Base-by-base conservation (phyloP, 2,888 invertebrate genomes). In the Crepidodera aurea region DNA sequence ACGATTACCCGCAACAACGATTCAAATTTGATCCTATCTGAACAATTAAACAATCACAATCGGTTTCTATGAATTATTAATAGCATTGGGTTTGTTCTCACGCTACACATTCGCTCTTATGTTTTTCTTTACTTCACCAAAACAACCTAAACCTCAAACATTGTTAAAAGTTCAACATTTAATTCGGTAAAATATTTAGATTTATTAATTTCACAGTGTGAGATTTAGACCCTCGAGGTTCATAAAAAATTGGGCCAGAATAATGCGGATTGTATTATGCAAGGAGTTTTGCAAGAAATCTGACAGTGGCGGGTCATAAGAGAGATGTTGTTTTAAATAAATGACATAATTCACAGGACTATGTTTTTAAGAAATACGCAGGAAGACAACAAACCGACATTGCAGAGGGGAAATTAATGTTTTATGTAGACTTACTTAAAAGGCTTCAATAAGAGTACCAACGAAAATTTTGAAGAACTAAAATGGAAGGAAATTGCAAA, bases 201-300 rank as follows among this genome's bases (percentile, higher is more conserved):
- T 73, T 75, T 75, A 72, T 72, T 75, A 75, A 75, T 75, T 75
- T 75, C 75, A 75, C 75, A 73, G 69, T 71, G 65, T 65, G 73
- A 69, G 70, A 69, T n/a, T 73, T 69, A 66, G 64, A 62, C 62
- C 68, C 56, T 60, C 29, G 19, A 55, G 61, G 22, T 22, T 22
- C 46, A 22, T 34, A 25, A 44, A 29, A 44, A 57, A 37, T 34
- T 29, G 32, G 19, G 22, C 29, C 37, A 32, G 16, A 25, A 54
- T 39, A 66, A 73, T 73, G 71, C 71, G 69, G 70, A 70, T 69
- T 67, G 32, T 60, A 10, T 10, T 32, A 32, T 57, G 59, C 63
- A 64, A 68, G 64, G 55, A 66, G 65, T 66, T 67, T 64, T 42
- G 56, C 58, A 54, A 61, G 44, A 58, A n/a, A 32, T 32, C 4